These are phyloP conservation scores for Atherinosoma microstoma DNA, from an alignment of 2,797 vertebrate genomes.

Conservation along the genomic window DNA sequence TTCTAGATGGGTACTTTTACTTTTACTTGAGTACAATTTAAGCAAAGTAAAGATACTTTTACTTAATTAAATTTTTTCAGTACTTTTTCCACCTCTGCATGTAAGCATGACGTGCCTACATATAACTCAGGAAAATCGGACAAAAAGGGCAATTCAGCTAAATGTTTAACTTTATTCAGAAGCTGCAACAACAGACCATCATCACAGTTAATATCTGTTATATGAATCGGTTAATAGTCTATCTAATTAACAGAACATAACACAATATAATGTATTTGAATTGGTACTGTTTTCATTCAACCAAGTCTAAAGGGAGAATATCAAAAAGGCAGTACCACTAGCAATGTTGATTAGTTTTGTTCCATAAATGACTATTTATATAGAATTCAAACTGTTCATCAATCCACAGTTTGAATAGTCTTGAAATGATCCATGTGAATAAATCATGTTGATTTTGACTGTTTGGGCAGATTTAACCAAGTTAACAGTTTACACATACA, in stretches of 20 bases:
- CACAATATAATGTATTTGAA: background rate
- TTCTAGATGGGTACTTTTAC: too few species aligned
- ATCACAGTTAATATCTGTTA: background rate
- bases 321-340: background rate
- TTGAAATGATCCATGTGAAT: background rate
- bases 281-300: constrained; percentile 2
- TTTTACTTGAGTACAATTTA: too few species aligned
- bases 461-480: background rate
- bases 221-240: background rate
- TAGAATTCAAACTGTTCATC: background rate
- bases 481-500: background rate
- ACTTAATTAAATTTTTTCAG: too few species aligned
- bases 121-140: constrained; percentile 9
- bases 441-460: background rate
- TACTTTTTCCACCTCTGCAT: too few species aligned
- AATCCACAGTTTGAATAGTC: background rate
- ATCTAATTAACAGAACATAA: background rate
- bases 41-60: too few species aligned
- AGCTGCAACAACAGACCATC: background rate
- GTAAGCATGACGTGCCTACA: constrained; percentile 6
- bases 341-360: background rate
- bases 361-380: background rate
- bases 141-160: background rate
- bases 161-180: constrained; percentile 1
- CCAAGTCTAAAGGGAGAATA: background rate